phyloP scores from a whole-genome alignment of 2,113 vertebrate species.

The Antennarius striatus region DNA sequence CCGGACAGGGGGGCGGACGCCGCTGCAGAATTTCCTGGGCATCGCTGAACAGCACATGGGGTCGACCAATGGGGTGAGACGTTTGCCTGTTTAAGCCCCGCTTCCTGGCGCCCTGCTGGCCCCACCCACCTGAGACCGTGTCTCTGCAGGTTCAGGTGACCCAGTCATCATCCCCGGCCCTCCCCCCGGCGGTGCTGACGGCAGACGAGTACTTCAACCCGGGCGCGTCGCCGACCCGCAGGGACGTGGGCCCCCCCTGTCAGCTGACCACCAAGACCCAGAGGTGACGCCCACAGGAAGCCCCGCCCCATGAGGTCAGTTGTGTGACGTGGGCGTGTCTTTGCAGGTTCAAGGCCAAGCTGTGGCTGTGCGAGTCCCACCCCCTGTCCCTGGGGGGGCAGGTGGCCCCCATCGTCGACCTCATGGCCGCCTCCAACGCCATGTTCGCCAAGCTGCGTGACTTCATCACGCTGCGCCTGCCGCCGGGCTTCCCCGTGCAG shows the following conservation, averaged over 20 bases:
- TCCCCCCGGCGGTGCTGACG: constrained; percentile 89
- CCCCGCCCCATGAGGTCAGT: not conserved
- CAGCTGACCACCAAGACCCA: constrained; percentile 98
- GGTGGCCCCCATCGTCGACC: constrained; percentile 96
- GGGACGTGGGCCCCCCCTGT: constrained; percentile 93
- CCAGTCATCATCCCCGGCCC: constrained; percentile 85
- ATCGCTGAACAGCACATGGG: constrained; percentile 97
- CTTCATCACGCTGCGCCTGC: constrained; percentile 94
- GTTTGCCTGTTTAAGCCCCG: no score
- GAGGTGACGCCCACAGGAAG: constrained; percentile 81
- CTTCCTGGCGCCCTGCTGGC: no score
- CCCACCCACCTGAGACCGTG: no score
- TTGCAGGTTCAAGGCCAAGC: constrained; percentile 94
- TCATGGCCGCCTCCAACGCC: constrained; percentile 97
- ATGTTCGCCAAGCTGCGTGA: constrained; percentile 96
- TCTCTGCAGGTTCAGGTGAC: constrained; percentile 87
- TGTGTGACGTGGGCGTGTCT: constrained; percentile 7
- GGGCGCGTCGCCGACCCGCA: constrained; percentile 81
- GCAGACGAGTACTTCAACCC: constrained; percentile 98
- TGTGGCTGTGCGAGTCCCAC: constrained; percentile 97
- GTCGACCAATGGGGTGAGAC: constrained; percentile 87
- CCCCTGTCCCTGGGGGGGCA: constrained; percentile 94
- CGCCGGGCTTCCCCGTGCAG: constrained; percentile 94
- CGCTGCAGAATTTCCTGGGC: constrained; percentile 95
- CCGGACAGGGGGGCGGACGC: constrained; percentile 89